These are phyloP conservation scores for Darevskia mixta DNA, from an alignment of 2,797 vertebrate species.

Conservation along the genomic window DNA sequence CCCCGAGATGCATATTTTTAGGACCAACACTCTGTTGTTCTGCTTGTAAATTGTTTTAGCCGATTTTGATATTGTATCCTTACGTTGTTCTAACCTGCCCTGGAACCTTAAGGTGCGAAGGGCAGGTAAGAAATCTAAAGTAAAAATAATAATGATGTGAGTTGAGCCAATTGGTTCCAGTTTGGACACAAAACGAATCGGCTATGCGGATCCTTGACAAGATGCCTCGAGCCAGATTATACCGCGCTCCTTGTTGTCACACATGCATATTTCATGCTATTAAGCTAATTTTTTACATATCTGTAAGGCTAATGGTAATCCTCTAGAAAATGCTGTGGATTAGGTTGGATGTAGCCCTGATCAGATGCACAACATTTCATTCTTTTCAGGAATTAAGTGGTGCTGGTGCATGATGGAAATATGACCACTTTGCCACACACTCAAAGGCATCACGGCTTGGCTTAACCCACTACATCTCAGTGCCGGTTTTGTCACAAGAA, in stretches of 20 bases:
- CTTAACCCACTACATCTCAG: background rate
- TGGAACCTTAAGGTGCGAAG: too few species aligned
- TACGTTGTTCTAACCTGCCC: too few species aligned
- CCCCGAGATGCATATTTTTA: too few species aligned
- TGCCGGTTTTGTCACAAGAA: background rate
- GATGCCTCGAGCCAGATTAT: background rate
- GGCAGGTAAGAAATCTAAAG: too few species aligned
- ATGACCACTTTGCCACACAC: background rate
- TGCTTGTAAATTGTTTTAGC: too few species aligned
- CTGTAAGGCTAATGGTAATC: slow-evolving; percentile 17
- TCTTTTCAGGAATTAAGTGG: background rate
- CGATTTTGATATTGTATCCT: too few species aligned
- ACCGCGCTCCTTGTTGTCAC: background rate
- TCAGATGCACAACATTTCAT: background rate
- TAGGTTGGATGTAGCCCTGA: background rate
- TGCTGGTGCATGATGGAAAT: background rate
- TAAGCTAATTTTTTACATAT: slow-evolving; percentile 27
- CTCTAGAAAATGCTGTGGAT: slow-evolving; percentile 23
- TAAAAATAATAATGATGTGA: background rate
- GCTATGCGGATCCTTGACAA: background rate
- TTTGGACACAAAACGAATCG: background rate
- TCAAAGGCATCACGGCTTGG: background rate
- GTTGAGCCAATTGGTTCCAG: background rate
- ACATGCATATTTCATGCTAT: slow-evolving; percentile 11
- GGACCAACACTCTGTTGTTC: too few species aligned